Evolutionary conservation across 2,797 vertebrate species (phyloP).

Genomic region (Limosa lapponica): DNA sequence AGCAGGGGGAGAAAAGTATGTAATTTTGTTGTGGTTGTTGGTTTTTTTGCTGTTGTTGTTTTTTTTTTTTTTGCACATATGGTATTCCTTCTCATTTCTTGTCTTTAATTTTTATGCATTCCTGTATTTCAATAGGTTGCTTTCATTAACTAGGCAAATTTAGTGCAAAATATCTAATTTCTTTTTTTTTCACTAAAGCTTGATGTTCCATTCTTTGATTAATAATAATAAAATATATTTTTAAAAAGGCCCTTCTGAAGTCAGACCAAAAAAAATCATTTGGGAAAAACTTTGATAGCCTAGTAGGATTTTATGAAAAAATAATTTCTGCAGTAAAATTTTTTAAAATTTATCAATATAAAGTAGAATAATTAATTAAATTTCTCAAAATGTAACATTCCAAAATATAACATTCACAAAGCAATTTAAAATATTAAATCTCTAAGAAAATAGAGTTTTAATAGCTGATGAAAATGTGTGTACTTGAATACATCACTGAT

Average conservation of each 20-base stretch:
- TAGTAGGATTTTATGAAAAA: neutral
- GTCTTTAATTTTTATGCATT: neutral
- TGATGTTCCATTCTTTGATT: neutral
- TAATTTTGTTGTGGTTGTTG: neutral
- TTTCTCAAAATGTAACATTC: neutral
- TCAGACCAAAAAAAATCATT: neutral
- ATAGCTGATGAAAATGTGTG: neutral
- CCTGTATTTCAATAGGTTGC: neutral
- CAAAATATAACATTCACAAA: neutral
- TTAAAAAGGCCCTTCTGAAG: neutral
- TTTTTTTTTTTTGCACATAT: no score
- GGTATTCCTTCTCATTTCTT: neutral
- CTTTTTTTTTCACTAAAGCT: neutral
- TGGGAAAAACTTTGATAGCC: neutral
- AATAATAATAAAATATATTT: neutral
- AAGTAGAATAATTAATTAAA: neutral
- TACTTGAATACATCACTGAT: neutral
- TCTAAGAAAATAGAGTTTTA: neutral
- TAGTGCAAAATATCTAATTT: fast-evolving
- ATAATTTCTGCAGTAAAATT: neutral
- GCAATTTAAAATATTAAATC: neutral
- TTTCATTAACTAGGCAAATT: neutral
- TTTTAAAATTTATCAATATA: neutral
- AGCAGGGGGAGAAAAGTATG: fast-evolving
- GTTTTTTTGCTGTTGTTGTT: no score